Evolutionary conservation across 2,113 vertebrate genomes (phyloP).

Genomic region (cat (Felis catus)): F.catus_Fca126_mat1.0 CM031417.1:122109001-122109500

Average conservation of each 20-base stretch:
- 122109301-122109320: neutral
- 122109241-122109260: neutral
- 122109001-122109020: neutral
- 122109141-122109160: neutral
- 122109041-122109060: neutral
- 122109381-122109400: neutral
- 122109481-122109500: neutral
- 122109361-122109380: neutral
- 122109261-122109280: neutral
- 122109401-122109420: neutral
- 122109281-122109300: neutral
- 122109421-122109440: neutral
- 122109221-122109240: neutral
- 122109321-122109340: neutral
- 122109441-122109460: neutral
- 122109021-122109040: neutral
- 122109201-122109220: neutral
- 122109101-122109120: neutral
- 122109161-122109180: neutral
- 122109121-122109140: neutral
- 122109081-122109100: neutral
- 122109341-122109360: neutral
- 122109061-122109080: neutral
- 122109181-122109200: neutral
- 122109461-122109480: neutral